Conservation (phyloP, 2,113 vertebrate species). For the Delphinus delphis region DNA sequence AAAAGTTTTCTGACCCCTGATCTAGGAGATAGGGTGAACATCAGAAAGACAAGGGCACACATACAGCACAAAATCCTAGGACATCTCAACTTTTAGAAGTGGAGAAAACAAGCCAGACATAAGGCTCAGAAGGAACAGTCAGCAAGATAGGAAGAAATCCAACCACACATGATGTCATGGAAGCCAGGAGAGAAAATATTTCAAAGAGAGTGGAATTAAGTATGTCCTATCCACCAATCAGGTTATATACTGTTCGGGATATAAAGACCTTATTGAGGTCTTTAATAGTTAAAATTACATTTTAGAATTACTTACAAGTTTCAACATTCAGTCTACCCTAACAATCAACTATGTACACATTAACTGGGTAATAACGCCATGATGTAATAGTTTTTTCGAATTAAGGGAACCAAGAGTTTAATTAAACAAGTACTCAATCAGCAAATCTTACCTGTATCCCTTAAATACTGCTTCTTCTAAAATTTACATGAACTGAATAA, state of each 20-base stretch:
- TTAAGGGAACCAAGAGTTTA: neutral
- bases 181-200: neutral
- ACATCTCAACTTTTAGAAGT: neutral
- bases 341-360: neutral
- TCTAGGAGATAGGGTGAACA: neutral
- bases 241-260: neutral
- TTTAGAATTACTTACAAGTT: neutral
- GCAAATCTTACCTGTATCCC: neutral
- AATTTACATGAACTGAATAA: conserved; percentile 23
- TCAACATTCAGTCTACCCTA: neutral
- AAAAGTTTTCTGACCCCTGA: neutral
- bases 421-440: neutral
- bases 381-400: neutral
- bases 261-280: neutral
- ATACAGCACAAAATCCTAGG: neutral
- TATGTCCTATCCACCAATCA: neutral
- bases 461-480: conserved; percentile 7
- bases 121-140: neutral
- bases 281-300: neutral
- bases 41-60: neutral
- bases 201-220: neutral
- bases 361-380: neutral
- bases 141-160: neutral
- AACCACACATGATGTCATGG: neutral
- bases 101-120: neutral